Conservation (phyloP, 2,888 invertebrate genomes). For the Thera britannica region DNA sequence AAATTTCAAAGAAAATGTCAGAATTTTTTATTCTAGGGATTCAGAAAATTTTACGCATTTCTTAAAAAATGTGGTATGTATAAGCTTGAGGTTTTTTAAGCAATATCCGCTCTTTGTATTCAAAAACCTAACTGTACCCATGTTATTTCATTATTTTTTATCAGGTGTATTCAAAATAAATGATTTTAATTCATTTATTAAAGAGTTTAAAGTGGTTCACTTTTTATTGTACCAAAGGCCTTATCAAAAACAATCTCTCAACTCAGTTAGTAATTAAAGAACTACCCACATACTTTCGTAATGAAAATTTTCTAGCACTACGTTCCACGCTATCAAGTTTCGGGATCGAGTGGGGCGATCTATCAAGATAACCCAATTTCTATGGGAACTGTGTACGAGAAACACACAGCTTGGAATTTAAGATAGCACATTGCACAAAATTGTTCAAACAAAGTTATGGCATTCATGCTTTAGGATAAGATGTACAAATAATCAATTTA, state of each 20-base stretch:
- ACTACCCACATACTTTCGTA: constrained; percentile 28
- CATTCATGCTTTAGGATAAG: too few species aligned
- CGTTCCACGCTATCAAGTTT: constrained; percentile 53
- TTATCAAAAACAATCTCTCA: not conserved
- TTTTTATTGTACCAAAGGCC: not conserved
- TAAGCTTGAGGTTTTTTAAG: too few species aligned
- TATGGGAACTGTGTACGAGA: constrained; percentile 66
- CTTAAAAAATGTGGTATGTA: too few species aligned
- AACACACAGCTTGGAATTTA: constrained; percentile 50
- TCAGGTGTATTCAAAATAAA: too few species aligned
- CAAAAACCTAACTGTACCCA: too few species aligned
- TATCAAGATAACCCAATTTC: constrained; percentile 82
- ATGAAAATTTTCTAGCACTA: constrained; percentile 45
- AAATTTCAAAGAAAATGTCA: too few species aligned
- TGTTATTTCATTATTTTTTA: too few species aligned
- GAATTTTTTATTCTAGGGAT: too few species aligned
- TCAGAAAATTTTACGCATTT: too few species aligned
- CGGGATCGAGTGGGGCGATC: constrained; percentile 64
- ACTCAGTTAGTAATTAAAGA: constrained; percentile 12
- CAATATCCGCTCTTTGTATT: too few species aligned
- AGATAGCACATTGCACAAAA: constrained; percentile 40
- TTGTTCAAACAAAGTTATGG: constrained; percentile 15
- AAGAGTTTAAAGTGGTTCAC: too few species aligned
- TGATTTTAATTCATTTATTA: not conserved
- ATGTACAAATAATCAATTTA: too few species aligned